phyloP scores from a whole-genome alignment of 2,797 vertebrate genomes.

The Silurus aristotelis region DNA sequence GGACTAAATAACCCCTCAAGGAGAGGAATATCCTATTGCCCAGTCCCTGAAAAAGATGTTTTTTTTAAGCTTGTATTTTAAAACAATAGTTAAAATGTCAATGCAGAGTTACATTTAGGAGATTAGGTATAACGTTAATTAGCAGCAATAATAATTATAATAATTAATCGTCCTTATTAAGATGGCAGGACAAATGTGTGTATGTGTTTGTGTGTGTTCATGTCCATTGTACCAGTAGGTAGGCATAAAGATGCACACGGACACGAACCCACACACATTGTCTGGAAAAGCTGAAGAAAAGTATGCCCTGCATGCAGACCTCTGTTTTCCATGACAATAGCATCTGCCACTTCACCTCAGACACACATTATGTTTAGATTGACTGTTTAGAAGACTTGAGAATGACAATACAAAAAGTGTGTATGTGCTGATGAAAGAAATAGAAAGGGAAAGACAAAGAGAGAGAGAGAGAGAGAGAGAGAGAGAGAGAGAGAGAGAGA shows the following conservation, averaged over 20 bases:
- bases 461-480: too few species aligned
- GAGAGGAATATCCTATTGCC: background rate
- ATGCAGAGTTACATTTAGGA: background rate
- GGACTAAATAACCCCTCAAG: background rate
- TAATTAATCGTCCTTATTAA: background rate
- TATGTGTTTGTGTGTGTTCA: background rate
- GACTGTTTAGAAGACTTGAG: slow-evolving; percentile 24
- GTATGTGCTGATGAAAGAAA: background rate
- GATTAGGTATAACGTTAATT: background rate
- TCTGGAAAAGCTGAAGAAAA: slow-evolving; percentile 40
- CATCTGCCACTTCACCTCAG: background rate
- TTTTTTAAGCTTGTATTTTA: background rate
- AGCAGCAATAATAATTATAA: background rate
- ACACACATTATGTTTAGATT: slow-evolving; percentile 13
- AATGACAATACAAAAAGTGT: background rate
- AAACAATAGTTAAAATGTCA: background rate
- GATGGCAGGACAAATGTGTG: too few species aligned
- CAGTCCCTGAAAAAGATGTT: background rate
- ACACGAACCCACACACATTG: slow-evolving; percentile 19
- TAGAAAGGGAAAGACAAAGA: background rate
- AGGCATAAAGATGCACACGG: slow-evolving; percentile 8
- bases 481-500: background rate
- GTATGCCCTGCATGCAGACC: slow-evolving; percentile 16
- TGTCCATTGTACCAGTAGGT: background rate
- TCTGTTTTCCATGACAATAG: slow-evolving; percentile 33